Percentiles rank a stretch among this genome's conserved stretches.
These are phyloP conservation scores for Sphinx pinastri DNA, from an alignment of 2,888 invertebrate species.

Conservation along the genomic window DNA sequence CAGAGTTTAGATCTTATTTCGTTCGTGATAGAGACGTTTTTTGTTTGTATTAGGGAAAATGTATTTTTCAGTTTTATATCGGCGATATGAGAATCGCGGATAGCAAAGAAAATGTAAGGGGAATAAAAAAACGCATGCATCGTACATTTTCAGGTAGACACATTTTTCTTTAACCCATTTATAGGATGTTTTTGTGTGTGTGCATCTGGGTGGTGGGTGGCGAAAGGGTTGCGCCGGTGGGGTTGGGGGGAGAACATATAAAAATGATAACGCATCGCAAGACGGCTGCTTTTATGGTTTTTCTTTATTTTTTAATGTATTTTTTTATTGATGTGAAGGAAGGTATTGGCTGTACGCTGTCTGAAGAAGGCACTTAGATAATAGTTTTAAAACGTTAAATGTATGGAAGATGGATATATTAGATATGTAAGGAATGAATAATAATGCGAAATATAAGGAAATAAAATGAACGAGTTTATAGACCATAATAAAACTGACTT, in stretches of 20 bases:
- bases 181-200: slow-evolving; percentile 73
- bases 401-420: no score
- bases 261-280: slow-evolving; percentile 85
- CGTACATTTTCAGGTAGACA: slow-evolving; percentile 84
- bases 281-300: slow-evolving; percentile 84
- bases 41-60: slow-evolving; percentile 59
- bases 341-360: slow-evolving; percentile 56
- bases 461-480: no score
- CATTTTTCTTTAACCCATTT: slow-evolving; percentile 84
- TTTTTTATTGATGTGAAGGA: slow-evolving; percentile 47
- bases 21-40: slow-evolving; percentile 40
- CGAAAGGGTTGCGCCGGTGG: slow-evolving; percentile 53
- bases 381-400: background rate
- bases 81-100: slow-evolving; percentile 84
- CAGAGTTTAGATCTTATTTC: slow-evolving; percentile 48
- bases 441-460: slow-evolving; percentile 77
- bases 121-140: slow-evolving; percentile 80
- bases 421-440: no score
- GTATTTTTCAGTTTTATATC: slow-evolving; percentile 84
- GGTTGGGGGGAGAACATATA: slow-evolving; percentile 70
- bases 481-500: no score
- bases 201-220: slow-evolving; percentile 61
- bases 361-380: background rate
- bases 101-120: slow-evolving; percentile 82
- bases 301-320: slow-evolving; percentile 82